Conservation (phyloP, 1,140 invertebrate species). For the Goniozus legneri region DNA sequence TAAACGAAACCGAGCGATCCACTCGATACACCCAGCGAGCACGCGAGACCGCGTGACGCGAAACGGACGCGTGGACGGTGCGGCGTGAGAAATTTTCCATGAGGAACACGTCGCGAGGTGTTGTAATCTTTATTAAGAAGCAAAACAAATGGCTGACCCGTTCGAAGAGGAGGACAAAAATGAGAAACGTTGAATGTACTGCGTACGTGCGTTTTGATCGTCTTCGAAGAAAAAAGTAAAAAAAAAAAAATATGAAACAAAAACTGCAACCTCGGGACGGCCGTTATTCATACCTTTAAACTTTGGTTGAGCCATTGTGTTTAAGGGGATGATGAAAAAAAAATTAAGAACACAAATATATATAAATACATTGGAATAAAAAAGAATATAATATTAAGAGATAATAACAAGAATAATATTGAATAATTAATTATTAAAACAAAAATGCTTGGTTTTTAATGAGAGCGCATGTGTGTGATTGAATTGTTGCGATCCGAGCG, state of each 20-base stretch:
- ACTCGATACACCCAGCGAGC: no score
- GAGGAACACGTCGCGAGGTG: no score
- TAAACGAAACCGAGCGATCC: no score
- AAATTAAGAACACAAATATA: constrained; percentile 17
- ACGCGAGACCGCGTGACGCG: no score
- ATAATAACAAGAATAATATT: constrained; percentile 50
- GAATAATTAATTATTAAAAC: constrained; percentile 44
- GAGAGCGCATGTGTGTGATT: constrained; percentile 30
- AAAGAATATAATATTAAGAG: constrained; percentile 49
- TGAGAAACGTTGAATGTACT: no score
- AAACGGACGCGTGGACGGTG: no score
- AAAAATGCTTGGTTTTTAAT: constrained; percentile 56
- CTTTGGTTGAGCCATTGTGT: constrained; percentile 39
- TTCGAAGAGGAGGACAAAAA: no score
- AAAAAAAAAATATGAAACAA: constrained; percentile 10
- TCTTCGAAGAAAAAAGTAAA: constrained; percentile 3
- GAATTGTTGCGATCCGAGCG: constrained; percentile 10
- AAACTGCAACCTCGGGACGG: constrained; percentile 34
- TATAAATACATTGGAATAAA: constrained; percentile 40
- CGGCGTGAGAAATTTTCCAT: no score
- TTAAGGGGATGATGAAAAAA: constrained; percentile 36
- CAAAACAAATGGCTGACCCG: no score
- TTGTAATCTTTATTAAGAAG: no score
- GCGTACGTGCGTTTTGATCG: neutral
- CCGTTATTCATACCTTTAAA: constrained; percentile 44